Conservation (phyloP, 2,888 invertebrate species). For the Apotomis turbidana region DNA sequence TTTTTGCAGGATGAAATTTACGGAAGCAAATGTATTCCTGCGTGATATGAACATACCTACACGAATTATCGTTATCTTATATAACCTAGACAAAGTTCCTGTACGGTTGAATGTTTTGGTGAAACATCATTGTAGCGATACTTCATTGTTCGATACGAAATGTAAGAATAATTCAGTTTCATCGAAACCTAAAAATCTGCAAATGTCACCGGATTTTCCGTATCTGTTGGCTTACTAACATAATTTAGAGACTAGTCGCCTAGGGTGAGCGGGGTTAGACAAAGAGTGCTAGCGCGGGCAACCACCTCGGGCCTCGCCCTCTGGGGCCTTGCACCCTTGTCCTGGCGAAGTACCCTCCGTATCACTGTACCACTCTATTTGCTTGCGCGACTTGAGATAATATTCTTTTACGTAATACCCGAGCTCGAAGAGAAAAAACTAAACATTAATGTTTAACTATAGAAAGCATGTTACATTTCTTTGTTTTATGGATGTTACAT, state of each 20-base stretch:
- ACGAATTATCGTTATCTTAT: no score
- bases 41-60: no score
- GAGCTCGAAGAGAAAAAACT: slow-evolving; percentile 61
- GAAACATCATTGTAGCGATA: neutral
- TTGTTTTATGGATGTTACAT: neutral
- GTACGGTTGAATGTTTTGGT: neutral
- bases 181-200: slow-evolving; percentile 14
- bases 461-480: slow-evolving; percentile 6
- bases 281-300: slow-evolving; percentile 71
- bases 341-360: slow-evolving; percentile 42
- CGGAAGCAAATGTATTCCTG: neutral
- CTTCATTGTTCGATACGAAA: slow-evolving; percentile 6
- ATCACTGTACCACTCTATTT: slow-evolving; percentile 45
- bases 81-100: no score
- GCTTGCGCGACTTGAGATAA: slow-evolving; percentile 64
- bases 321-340: slow-evolving; percentile 68
- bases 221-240: slow-evolving; percentile 59
- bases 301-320: slow-evolving; percentile 67
- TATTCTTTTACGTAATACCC: slow-evolving; percentile 68
- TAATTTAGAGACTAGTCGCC: slow-evolving; percentile 52
- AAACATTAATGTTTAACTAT: slow-evolving; percentile 50
- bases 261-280: slow-evolving; percentile 55
- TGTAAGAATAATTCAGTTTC: neutral
- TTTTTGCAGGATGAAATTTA: neutral
- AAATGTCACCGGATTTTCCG: slow-evolving; percentile 32